Base-by-base conservation (phyloP, 1,140 invertebrate species). In the Brevipalpus yothersi region DNA sequence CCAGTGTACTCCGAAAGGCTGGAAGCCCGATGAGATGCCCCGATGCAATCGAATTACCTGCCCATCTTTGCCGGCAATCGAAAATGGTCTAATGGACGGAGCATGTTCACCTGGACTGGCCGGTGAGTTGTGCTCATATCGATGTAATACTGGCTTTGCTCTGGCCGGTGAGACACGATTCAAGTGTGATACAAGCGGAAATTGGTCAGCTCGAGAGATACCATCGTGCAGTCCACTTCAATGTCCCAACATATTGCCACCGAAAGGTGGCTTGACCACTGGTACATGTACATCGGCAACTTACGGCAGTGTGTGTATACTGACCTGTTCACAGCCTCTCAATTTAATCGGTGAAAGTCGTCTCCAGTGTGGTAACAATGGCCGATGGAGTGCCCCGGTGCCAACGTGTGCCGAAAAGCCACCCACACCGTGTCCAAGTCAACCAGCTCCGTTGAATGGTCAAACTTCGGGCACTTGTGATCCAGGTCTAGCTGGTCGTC, bases 321-420 rank as follows among this genome's bases (percentile, higher is more conserved):
- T 61, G 15, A 21, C 53, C 15, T 63, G 63, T 53, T 47, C 56
- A 23, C 53, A 55, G 12, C 56, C 59, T 4, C 60, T 61, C 41
- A 49, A n/a, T 40, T 45, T 63, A n/a, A n/a, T 11, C 11, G 63
- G 63, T 9, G 42, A 54, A 15, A 13, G 45, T 21, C 51, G 45
- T 3, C 19, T 61, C 0, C 58, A 40, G 5, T 63, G 63, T 42
- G 51, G 56, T 15, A 15, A 53, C 0, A 55, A 41, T 2, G 60
- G 63, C 4, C 11, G 13, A n/a, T 63, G 63, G 63, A 57, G 49
- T 3, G n/a, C 42, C 3, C 15, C 21, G 1, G n/a, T 54, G 2
- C 60, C 63, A 4, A 49, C n/a, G 41, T 63, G 63, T 13, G n/a
- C 21, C 9, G 49, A 51, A 51, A 9, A n/a, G 4, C 49, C 49